Base-by-base conservation (phyloP, 2,797 vertebrate species). In the Karalla daura region DNA sequence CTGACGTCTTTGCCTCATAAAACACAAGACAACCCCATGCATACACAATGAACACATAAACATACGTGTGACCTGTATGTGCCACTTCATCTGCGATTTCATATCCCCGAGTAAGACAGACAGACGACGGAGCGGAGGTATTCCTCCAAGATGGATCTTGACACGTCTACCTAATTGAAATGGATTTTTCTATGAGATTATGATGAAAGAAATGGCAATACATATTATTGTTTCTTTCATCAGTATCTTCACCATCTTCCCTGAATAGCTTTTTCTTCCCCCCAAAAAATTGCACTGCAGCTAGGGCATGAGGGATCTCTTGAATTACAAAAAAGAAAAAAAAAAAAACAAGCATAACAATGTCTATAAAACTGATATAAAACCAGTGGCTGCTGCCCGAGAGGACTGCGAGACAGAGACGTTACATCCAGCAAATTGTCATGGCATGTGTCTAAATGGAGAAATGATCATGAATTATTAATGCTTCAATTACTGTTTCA, bases 151-250 rank as follows among this genome's bases (percentile, higher is more conserved):
- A 43, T 20, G 9, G 52, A 60, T 45, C 73, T 52, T 74, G 61
- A 74, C 63, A 66, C 9, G 30, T 68, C 56, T 46, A 32, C 32
- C 33, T 66, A 50, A 73, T 47, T 75, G 27, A 67, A 72, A 62
- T 65, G 15, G 28, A 54, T 56, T 65, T 65, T 37, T 21, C 10
- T 44, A 23, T 12, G 24, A 46, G 55, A 52, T 74, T 41, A 52
- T 87, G 76, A 83, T 81, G 68, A 80, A 87, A 84, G 46, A 76
- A 71, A 81, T 36, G 36, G 75, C 45, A 80, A 76, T 8, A 17
- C 13, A 13, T 46, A 12, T 62, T 35, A 43, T 64, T 50, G 44
- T 80, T 81, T 76, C 50, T 68, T 68, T 77, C 52, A 17, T 66
- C 53, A 67, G 40, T 27, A 64, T 67, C 50, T 44, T 14, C 30